Percentiles rank a stretch among this genome's conserved stretches.
These are phyloP conservation scores for Rhabdornis inornatus DNA, from an alignment of 2,113 vertebrate species.

Conservation along the genomic window DNA sequence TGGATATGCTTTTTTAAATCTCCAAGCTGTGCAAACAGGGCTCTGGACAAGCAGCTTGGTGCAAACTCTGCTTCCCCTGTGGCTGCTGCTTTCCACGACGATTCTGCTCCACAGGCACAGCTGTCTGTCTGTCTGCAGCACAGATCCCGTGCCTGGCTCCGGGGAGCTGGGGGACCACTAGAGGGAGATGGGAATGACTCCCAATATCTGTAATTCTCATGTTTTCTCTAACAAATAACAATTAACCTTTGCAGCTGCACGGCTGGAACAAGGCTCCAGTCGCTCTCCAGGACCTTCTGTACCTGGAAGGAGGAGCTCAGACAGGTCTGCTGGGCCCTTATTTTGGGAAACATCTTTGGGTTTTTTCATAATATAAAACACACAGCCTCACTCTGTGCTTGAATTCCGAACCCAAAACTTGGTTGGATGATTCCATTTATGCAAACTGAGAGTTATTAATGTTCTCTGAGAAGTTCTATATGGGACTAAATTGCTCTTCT, in stretches of 20 bases:
- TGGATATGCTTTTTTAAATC: background rate
- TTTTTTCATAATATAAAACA: background rate
- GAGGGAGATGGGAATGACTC: conserved; percentile 33
- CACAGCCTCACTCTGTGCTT: background rate
- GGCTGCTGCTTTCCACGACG: background rate
- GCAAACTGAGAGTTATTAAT: rapidly evolving
- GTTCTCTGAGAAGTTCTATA: background rate
- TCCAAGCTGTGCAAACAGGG: background rate
- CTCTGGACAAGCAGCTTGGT: background rate
- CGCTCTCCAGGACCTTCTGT: rapidly evolving
- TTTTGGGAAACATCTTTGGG: background rate
- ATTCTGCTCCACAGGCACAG: rapidly evolving
- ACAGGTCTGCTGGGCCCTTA: background rate
- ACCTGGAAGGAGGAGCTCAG: background rate
- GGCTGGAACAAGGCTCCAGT: background rate
- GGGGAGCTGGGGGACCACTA: background rate
- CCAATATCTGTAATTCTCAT: rapidly evolving
- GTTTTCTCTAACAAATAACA: background rate
- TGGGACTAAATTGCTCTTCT: background rate
- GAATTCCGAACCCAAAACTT: background rate
- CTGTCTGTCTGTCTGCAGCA: background rate
- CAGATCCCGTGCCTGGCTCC: rapidly evolving
- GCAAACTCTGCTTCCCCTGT: background rate
- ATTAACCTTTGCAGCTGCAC: background rate
- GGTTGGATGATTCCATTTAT: background rate